Conservation (phyloP, 1,140 invertebrate genomes). For the Pissodes strobi region DNA sequence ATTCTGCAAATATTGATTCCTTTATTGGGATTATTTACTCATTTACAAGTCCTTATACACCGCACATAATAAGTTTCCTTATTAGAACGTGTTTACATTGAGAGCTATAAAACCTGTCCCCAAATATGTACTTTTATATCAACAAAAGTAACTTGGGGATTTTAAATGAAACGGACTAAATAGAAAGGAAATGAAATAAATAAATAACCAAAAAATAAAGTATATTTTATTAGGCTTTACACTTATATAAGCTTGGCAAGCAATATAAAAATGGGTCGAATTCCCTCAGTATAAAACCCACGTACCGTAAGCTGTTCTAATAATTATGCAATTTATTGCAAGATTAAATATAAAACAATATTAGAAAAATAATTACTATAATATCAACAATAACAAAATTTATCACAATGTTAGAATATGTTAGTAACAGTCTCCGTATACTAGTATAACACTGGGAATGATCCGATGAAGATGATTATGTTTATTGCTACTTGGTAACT, state of each 20-base stretch:
- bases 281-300: constrained; percentile 37
- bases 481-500: constrained; percentile 31
- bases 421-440: constrained; percentile 38
- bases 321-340: constrained; percentile 6
- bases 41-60: constrained; percentile 29
- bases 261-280: constrained; percentile 7
- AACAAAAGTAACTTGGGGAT: constrained; percentile 27
- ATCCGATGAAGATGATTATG: neutral
- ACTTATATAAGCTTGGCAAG: constrained; percentile 24
- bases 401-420: constrained; percentile 49
- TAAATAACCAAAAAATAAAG: constrained; percentile 30
- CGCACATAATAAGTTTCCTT: constrained; percentile 25
- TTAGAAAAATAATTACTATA: constrained; percentile 33
- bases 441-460: constrained; percentile 6
- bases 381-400: constrained; percentile 35
- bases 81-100: constrained; percentile 25
- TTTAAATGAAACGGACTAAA: neutral
- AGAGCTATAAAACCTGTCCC: neutral
- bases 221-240: constrained; percentile 30
- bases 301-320: constrained; percentile 29
- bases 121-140: constrained; percentile 26
- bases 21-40: constrained; percentile 32
- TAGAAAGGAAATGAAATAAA: constrained; percentile 34
- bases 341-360: constrained; percentile 14
- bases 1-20: too few relatives aligned